Evolutionary conservation across 2,113 vertebrate species (phyloP), one percentile per base, ranked within the genome.

Genomic region (Platysteira castanea): DNA sequence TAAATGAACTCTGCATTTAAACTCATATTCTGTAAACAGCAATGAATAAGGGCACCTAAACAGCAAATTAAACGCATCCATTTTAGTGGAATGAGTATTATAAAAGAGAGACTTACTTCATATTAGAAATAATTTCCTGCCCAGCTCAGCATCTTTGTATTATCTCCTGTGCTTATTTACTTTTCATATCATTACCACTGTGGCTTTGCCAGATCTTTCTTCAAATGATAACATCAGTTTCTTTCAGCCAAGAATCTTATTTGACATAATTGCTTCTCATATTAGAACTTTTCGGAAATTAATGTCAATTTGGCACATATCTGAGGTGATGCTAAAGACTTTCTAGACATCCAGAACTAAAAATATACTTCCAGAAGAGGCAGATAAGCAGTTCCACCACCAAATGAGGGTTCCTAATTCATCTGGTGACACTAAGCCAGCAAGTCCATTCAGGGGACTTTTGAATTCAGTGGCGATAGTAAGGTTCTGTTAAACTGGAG

Each of bases 11-110:
- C 53, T 82, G n/a, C 50, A 80, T 85, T 93, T 95, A 93, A 95
- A 91, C 49, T 64, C 63, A 61, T 65, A 59, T 17, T 50, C 61
- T 84, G 13, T 85, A 94, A 93, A 86, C 35, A 95, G 75, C 70
- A 80, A 69, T 63, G 64, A 64, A 54, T 49, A 70, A 93, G 47
- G 71, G 27, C 31, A 90, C 12, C 73, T 91, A 89, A 93, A 71
- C 24, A 91, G 80, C 79, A 89, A 92, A 94, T 94, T 94, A 94
- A 94, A 98, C 93, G 52, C 79, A 95, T 85, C 81, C 46, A 70
- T 95, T 96, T 97, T 80, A 68, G 22, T 93, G 68, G 81, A 94
- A 92, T 47, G 23, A 68, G 52, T 78, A 84, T 67, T 65, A 76
- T 53, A 81, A 91, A 69, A 67, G 10, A 91, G 30, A 86, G 37